Base-by-base conservation (phyloP, 2,797 vertebrate genomes). In the Gila robusta region DNA sequence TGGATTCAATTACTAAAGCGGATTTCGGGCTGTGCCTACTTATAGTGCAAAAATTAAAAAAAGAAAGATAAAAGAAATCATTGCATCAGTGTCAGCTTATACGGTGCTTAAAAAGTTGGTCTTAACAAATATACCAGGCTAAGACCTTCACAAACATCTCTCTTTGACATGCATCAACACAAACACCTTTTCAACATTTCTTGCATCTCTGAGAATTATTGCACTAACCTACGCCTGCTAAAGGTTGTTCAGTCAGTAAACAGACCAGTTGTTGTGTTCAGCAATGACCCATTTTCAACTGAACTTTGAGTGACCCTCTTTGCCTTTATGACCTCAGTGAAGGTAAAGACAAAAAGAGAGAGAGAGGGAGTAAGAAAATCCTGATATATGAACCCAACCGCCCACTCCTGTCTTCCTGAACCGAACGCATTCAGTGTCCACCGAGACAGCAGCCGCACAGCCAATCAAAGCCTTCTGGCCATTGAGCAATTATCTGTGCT, bases 391-490 rank as follows among this genome's bases (percentile, higher is more conserved):
- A 92, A 89, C 71, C 59, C 87, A 87, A 93, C 91, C 94, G 81
- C 94, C 95, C 93, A 95, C 95, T 92, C 88, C 91, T 88, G 89
- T 79, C 79, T 89, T 85, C 88, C 87, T 90, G 91, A 91, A 88
- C 90, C 89, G 87, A 89, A 90, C 91, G 88, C 91, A 93, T 83
- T 82, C 70, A 79, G 87, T 88, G 88, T 94, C 92, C 90, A 90
- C 91, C 87, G 94, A 95, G 92, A 94, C 84, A 59, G 84, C 91
- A 93, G 93, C 92, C 92, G 91, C 89, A 87, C 84, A 88, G 82
- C 92, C 94, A 94, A 93, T 94, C 93, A 93, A 93, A 95, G 92
- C 94, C 95, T 94, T 88, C 93, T 92, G 93, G 95, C 94, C 94
- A 96, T 94, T 91, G 84, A 93, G 92, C 91, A 95, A 94, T 95